These are phyloP conservation scores for Penelope pileata DNA, from an alignment of 2,113 vertebrate genomes.

Conservation along the genomic window DNA sequence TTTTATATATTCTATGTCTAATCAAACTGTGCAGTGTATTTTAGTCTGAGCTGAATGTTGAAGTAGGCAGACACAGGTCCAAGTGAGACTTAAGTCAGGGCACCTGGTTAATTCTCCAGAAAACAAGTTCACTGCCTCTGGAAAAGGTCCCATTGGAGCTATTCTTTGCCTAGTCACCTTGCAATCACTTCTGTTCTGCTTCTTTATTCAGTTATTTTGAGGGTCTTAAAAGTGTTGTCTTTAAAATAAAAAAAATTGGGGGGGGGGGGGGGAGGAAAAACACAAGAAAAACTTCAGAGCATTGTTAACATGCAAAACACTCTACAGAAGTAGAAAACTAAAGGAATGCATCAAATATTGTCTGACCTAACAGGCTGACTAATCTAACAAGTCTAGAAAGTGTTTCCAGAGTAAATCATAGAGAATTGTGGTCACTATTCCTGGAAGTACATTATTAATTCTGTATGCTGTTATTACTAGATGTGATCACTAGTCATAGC, in stretches of 20 bases:
- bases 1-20: too few relatives aligned
- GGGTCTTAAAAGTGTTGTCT: neutral
- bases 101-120: neutral
- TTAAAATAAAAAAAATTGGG: neutral
- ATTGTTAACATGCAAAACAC: accelerated
- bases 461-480: neutral
- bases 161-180: neutral
- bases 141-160: neutral
- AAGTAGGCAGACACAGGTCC: neutral
- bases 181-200: accelerated
- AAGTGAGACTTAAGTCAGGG: neutral
- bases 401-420: slow-evolving; percentile 33
- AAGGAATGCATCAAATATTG: neutral
- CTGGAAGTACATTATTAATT: slow-evolving; percentile 1
- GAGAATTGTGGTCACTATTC: slow-evolving; percentile 41
- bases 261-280: neutral
- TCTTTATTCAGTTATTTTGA: neutral
- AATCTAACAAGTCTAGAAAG: slow-evolving; percentile 56
- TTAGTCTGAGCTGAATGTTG: neutral
- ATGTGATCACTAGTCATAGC: slow-evolving; percentile 22
- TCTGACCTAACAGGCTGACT: slow-evolving; percentile 39
- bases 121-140: neutral
- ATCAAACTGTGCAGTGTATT: too few relatives aligned
- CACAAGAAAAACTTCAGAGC: neutral
- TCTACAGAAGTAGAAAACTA: neutral